phyloP scores from a whole-genome alignment of 2,888 invertebrate species.

The Dione juno region DNA sequence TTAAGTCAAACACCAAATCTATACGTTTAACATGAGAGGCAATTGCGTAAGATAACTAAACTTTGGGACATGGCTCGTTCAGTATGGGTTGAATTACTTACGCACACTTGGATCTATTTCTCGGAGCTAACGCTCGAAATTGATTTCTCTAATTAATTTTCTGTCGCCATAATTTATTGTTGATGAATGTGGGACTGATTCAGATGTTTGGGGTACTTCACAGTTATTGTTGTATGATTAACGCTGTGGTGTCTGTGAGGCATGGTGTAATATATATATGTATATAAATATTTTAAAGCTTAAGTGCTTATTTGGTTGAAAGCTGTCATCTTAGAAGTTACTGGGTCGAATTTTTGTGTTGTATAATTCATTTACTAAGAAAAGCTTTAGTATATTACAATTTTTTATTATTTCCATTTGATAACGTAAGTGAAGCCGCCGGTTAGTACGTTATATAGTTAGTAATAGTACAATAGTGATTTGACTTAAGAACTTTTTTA shows the following conservation, averaged over 20 bases:
- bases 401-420: no score
- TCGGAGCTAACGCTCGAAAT: constrained; percentile 31
- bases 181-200: constrained; percentile 28
- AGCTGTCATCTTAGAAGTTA: no score
- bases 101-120: constrained; percentile 36
- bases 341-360: no score
- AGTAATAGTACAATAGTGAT: no score
- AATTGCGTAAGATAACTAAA: constrained; percentile 45
- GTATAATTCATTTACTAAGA: no score
- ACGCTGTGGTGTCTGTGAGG: not conserved
- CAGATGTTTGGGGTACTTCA: constrained; percentile 24
- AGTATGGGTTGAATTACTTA: constrained; percentile 45
- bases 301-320: no score
- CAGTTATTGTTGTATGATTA: constrained; percentile 10
- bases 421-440: no score
- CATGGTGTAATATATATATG: no score
- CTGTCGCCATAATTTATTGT: constrained; percentile 40
- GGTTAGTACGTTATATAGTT: no score
- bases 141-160: constrained; percentile 44
- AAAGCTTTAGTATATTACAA: no score
- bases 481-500: no score
- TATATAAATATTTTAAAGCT: no score
- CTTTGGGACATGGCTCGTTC: constrained; percentile 44
- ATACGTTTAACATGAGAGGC: constrained; percentile 43
- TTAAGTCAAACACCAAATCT: constrained; percentile 36